phyloP scores from a whole-genome alignment of 2,797 vertebrate genomes.

The Neolamprologus multifasciatus region DNA sequence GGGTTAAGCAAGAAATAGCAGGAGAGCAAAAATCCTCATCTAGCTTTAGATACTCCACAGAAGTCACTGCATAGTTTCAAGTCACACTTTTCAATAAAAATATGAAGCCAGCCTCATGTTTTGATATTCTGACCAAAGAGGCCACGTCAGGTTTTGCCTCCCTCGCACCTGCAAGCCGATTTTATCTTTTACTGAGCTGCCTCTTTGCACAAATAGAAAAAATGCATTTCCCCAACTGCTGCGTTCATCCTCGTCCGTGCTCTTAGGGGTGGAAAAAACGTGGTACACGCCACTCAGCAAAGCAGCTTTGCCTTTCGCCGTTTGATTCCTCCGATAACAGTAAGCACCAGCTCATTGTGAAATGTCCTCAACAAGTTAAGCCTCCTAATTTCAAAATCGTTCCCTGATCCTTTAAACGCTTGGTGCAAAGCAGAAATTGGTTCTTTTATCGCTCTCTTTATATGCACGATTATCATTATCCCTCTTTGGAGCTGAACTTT shows the following conservation, averaged over 20 bases:
- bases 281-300: conserved; percentile 26
- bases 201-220: background rate
- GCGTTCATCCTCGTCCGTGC: conserved; percentile 2
- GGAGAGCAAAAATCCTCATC: conserved; percentile 37
- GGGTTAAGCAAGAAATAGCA: conserved; percentile 28
- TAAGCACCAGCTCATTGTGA: conserved; percentile 30
- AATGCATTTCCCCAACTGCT: background rate
- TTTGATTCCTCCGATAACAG: conserved; percentile 47
- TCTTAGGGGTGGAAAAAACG: conserved; percentile 4
- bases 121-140: background rate
- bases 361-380: conserved; percentile 43
- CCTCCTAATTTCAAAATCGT: conserved; percentile 45
- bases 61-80: background rate
- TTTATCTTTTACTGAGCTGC: background rate
- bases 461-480: conserved; percentile 51
- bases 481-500: conserved; percentile 49
- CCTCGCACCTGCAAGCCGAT: background rate
- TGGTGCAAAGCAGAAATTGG: conserved; percentile 39
- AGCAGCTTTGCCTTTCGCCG: conserved; percentile 35
- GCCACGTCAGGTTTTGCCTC: background rate
- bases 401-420: conserved; percentile 54
- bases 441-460: conserved; percentile 38
- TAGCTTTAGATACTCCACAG: background rate
- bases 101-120: background rate
- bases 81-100: background rate